A percentile compares a stretch with the other conserved stretches of the same genome.
phyloP scores from a whole-genome alignment of 2,888 invertebrate species.

The Apomyelois bistriatella region DNA sequence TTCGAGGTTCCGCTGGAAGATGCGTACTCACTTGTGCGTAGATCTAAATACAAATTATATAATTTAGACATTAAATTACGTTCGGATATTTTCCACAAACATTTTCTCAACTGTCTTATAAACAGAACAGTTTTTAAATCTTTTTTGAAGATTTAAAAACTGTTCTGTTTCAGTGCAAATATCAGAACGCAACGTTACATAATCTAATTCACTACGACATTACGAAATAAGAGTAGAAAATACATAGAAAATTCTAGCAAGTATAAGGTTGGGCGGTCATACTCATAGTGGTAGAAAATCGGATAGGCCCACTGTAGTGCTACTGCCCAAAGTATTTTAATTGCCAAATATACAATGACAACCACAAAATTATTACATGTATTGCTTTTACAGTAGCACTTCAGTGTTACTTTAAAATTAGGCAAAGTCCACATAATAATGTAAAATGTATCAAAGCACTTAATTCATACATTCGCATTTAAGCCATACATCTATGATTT shows the following conservation, averaged over 20 bases:
- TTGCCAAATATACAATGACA: slow-evolving; percentile 4
- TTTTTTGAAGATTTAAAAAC: no score
- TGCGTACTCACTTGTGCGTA: slow-evolving; percentile 57
- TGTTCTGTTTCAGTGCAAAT: slow-evolving; percentile 5
- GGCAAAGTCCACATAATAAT: slow-evolving; percentile 24
- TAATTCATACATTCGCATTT: slow-evolving; percentile 25
- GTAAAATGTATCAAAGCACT: slow-evolving; percentile 41
- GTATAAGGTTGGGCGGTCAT: slow-evolving; percentile 29
- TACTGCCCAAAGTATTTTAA: slow-evolving; percentile 14
- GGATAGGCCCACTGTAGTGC: slow-evolving; percentile 36
- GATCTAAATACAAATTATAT: slow-evolving; percentile 41
- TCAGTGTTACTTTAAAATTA: slow-evolving; percentile 23
- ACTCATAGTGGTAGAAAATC: slow-evolving; percentile 23
- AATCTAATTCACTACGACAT: slow-evolving; percentile 47
- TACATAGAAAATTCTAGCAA: slow-evolving; percentile 63
- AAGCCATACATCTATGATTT: slow-evolving; percentile 39
- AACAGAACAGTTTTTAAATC: no score
- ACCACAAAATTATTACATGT: neutral
- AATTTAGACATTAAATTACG: slow-evolving; percentile 35
- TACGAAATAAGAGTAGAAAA: slow-evolving; percentile 54
- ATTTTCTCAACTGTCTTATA: no score
- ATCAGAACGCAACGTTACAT: slow-evolving; percentile 35
- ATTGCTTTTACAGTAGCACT: slow-evolving; percentile 14
- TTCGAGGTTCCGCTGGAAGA: slow-evolving; percentile 50
- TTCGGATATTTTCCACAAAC: slow-evolving; percentile 29